A percentile compares a stretch with the other conserved stretches of the same genome.
Evolutionary conservation across 2,113 vertebrate genomes (phyloP).

Genomic region (Cyanocitta stelleri): DNA sequence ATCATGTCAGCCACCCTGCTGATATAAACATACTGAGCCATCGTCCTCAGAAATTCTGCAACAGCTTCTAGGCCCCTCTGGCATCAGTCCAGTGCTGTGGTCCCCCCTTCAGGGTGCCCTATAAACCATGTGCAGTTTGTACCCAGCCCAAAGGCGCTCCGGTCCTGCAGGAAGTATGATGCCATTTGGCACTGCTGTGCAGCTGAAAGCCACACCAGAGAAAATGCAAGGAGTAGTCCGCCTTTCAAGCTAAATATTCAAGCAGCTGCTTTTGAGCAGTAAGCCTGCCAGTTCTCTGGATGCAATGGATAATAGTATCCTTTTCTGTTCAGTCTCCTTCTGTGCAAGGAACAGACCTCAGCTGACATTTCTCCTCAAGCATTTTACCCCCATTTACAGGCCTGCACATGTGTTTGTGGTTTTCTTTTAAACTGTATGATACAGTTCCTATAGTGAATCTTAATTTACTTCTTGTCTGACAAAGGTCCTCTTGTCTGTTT

Average conservation of each 20-base stretch:
- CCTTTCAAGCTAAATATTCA: not conserved
- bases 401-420: not conserved
- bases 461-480: not conserved
- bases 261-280: not conserved
- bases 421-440: not conserved
- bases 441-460: not conserved
- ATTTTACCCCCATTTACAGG: not conserved
- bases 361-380: not conserved
- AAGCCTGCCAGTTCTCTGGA: not conserved
- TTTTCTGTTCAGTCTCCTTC: not conserved
- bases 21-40: rapidly evolving
- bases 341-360: not conserved
- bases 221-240: not conserved
- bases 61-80: not conserved
- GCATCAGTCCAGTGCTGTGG: not conserved
- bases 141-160: not conserved
- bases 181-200: not conserved
- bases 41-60: not conserved
- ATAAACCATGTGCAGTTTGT: not conserved
- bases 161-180: rapidly evolving
- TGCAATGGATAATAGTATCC: not conserved
- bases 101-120: rapidly evolving
- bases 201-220: not conserved
- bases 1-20: not conserved
- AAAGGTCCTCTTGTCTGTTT: not conserved